A percentile compares a stretch with the other conserved stretches of the same genome.
phyloP scores from a whole-genome alignment of 2,888 invertebrate species.

The Diloba caeruleocephala region DNA sequence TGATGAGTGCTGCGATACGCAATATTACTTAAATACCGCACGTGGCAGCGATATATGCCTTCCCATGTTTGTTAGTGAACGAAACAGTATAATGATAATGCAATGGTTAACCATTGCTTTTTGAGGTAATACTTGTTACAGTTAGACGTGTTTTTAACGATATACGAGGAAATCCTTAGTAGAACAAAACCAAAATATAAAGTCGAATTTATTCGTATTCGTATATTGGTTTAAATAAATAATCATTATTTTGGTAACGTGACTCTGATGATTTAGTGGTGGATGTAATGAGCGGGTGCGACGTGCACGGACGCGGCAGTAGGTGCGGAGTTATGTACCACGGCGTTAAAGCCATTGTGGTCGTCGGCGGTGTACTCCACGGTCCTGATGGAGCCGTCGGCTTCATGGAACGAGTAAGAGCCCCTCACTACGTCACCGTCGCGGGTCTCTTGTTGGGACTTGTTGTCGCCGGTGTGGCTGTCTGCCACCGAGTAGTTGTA shows the following conservation, averaged over 20 bases:
- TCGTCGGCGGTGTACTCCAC: slow-evolving; percentile 86
- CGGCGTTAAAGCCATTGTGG: slow-evolving; percentile 77
- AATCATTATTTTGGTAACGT: slow-evolving; percentile 23
- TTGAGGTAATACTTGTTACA: too few species aligned
- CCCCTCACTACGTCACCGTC: slow-evolving; percentile 88
- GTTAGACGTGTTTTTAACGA: too few species aligned
- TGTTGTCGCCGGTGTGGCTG: slow-evolving; percentile 83
- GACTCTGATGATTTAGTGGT: slow-evolving; percentile 31
- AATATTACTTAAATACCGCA: too few species aligned
- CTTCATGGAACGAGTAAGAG: slow-evolving; percentile 86
- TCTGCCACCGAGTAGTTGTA: slow-evolving; percentile 83
- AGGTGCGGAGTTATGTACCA: slow-evolving; percentile 64
- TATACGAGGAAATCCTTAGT: not conserved
- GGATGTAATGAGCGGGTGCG: slow-evolving; percentile 52
- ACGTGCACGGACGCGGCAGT: slow-evolving; percentile 51
- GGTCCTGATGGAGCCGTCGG: slow-evolving; percentile 84
- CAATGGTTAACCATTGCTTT: too few species aligned
- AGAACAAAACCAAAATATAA: not conserved
- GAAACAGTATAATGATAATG: too few species aligned
- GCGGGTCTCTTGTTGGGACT: slow-evolving; percentile 81
- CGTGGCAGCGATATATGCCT: too few species aligned
- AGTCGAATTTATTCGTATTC: slow-evolving; percentile 20
- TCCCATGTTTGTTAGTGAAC: too few species aligned
- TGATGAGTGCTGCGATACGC: too few species aligned
- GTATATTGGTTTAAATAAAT: slow-evolving; percentile 44